These are phyloP conservation scores for Eupeodes latifasciatus DNA, from an alignment of 2,888 invertebrate species.

Conservation along the genomic window DNA sequence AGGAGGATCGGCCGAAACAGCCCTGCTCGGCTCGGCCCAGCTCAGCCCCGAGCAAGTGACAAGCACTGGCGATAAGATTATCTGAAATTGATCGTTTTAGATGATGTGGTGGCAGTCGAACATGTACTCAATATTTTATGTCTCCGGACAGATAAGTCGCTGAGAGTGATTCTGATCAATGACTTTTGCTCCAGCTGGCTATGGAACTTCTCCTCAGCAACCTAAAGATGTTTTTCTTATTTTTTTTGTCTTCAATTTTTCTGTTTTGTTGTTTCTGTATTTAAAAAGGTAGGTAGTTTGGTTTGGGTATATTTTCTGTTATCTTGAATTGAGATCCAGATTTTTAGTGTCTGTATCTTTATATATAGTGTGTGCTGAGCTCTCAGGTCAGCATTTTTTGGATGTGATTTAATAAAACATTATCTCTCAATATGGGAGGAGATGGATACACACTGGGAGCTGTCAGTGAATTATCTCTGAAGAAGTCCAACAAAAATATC, in stretches of 20 bases:
- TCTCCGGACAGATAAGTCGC: slow-evolving; percentile 73
- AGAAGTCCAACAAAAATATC: slow-evolving; percentile 62
- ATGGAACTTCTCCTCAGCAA: slow-evolving; percentile 11
- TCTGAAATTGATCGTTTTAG: slow-evolving; percentile 76
- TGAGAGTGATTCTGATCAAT: slow-evolving; percentile 75
- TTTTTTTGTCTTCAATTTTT: background rate
- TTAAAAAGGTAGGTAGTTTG: slow-evolving; percentile 33
- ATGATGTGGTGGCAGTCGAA: slow-evolving; percentile 76
- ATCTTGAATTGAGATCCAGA: slow-evolving; percentile 66
- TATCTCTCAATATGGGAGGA: slow-evolving; percentile 39
- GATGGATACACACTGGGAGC: slow-evolving; percentile 66
- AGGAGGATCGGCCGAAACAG: slow-evolving; percentile 47
- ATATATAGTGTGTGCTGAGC: slow-evolving; percentile 39
- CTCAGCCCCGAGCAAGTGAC: slow-evolving; percentile 58
- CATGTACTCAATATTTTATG: slow-evolving; percentile 77
- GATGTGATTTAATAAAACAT: slow-evolving; percentile 54
- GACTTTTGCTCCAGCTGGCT: slow-evolving; percentile 62
- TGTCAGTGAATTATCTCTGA: slow-evolving; percentile 73
- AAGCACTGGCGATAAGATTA: slow-evolving; percentile 74
- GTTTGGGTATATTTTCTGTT: slow-evolving; percentile 49
- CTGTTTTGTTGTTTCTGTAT: slow-evolving; percentile 14
- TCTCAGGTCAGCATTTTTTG: slow-evolving; percentile 50
- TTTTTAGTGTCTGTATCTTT: slow-evolving; percentile 18
- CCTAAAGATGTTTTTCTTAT: slow-evolving; percentile 45
- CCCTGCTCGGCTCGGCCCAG: slow-evolving; percentile 18